Evolutionary conservation across 2,797 vertebrate genomes (phyloP).

Genomic region (Chelonia mydas): DNA sequence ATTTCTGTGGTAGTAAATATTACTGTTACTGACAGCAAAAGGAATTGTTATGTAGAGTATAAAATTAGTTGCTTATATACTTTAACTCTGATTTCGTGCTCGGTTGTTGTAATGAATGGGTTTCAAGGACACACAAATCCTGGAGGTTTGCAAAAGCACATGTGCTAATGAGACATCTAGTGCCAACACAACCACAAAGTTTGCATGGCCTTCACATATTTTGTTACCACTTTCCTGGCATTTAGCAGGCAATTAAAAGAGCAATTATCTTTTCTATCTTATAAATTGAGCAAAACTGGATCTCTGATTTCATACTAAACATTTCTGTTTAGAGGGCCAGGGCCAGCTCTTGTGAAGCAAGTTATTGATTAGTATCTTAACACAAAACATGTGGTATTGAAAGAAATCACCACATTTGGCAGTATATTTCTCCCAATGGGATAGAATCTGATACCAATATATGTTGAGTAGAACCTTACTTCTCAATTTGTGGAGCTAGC

Average conservation of each 20-base stretch:
- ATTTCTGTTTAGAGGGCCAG: background rate
- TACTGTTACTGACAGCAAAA: background rate
- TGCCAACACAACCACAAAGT: rapidly evolving
- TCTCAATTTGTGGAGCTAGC: background rate
- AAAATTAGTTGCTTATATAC: background rate
- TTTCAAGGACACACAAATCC: background rate
- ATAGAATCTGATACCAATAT: too few species aligned
- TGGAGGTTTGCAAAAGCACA: background rate
- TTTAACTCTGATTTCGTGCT: background rate
- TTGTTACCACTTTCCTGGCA: background rate
- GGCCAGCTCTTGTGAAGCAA: background rate
- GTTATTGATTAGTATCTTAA: background rate
- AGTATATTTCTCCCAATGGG: too few species aligned
- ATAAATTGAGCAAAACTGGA: background rate
- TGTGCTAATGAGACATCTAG: background rate
- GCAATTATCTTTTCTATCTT: background rate
- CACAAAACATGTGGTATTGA: background rate
- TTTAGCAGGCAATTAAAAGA: background rate
- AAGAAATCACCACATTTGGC: background rate
- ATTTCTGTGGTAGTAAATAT: background rate
- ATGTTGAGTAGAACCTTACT: too few species aligned
- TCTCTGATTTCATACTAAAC: background rate
- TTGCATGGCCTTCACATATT: background rate
- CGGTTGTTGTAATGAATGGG: background rate
- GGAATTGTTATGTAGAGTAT: background rate